Evolutionary conservation across 2,113 vertebrate species (phyloP), one percentile per base, ranked within the genome.

Genomic region (Rostratula benghalensis): DNA sequence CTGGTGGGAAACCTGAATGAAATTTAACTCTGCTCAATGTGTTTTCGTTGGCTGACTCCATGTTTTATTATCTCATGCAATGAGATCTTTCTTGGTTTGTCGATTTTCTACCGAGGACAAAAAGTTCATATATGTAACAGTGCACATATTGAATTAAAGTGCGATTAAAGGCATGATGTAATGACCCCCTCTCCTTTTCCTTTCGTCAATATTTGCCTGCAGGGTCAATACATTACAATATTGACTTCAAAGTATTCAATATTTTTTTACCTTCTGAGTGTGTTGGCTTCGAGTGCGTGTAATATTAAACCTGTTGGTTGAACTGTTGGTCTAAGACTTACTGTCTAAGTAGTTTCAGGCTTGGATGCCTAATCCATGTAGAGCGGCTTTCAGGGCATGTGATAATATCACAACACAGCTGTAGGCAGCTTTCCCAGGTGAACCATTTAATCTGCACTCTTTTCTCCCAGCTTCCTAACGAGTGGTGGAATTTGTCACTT

Each of bases 81-180:
- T 95, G 97, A 97, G 96, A 95, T 98, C 97, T 97, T 97, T 96
- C 97, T 98, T 93, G 94, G 97, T 98, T 98, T 98, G 98, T 98
- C 97, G 59, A 94, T 98, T 98, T 97, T 96, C 95, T 95, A 92
- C 94, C 4, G 15, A 97, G 98, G 97, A 97, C 97, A 94, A 91
- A 98, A 97, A 98, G 98, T 98, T 98, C 98, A 98, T 94, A 87
- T 94, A 96, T 96, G 96, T 97, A 98, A 96, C 94, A 95, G 96
- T 88, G 93, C 82, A 94, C 91, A 96, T 96, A 93, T 97, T 71
- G 94, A 94, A 97, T 97, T 96, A 97, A 97, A 96, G 94, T 90
- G 67, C 8, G 61, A 95, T 96, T 97, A 95, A 78, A 92, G 85
- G 75, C 96, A 94, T 97, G 97, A 98, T 97, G 97, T 97, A 97